Percentiles rank a stretch among this genome's conserved stretches.
These are phyloP conservation scores for Brachystomella parvula DNA, from an alignment of 1,140 invertebrate genomes.

Conservation along the genomic window DNA sequence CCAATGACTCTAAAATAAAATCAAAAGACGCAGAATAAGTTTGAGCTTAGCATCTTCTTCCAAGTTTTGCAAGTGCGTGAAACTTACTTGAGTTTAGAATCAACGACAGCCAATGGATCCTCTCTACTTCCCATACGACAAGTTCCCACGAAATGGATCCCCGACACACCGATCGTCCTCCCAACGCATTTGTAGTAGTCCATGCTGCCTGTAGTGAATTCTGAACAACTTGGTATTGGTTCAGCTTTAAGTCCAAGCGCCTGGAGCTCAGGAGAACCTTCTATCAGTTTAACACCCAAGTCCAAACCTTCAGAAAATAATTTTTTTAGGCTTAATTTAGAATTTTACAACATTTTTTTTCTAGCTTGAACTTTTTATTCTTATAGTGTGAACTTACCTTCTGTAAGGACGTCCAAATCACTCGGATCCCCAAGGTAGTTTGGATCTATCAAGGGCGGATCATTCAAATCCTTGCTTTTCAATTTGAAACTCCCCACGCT, in stretches of 20 bases:
- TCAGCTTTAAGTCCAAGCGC: neutral
- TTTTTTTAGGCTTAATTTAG: neutral
- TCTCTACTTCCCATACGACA: neutral
- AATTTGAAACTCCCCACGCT: constrained; percentile 2
- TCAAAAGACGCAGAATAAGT: neutral
- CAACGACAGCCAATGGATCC: neutral
- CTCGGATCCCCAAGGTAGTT: neutral
- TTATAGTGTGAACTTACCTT: no score
- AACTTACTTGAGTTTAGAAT: constrained; percentile 1
- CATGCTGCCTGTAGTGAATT: neutral
- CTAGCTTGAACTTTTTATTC: neutral
- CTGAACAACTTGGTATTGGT: neutral
- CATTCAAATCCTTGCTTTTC: neutral
- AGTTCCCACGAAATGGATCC: neutral
- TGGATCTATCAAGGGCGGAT: constrained; percentile 5
- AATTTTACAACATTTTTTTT: neutral
- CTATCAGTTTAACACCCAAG: neutral
- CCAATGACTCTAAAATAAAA: constrained; percentile 45
- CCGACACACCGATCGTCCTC: neutral
- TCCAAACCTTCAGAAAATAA: neutral
- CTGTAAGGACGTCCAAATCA: constrained; percentile 1
- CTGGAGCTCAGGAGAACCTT: neutral
- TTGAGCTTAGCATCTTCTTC: no score
- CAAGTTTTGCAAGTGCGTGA: neutral
- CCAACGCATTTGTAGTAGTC: no score